phyloP scores from a whole-genome alignment of 1,140 invertebrate genomes.

The Aphelinus certus region DNA sequence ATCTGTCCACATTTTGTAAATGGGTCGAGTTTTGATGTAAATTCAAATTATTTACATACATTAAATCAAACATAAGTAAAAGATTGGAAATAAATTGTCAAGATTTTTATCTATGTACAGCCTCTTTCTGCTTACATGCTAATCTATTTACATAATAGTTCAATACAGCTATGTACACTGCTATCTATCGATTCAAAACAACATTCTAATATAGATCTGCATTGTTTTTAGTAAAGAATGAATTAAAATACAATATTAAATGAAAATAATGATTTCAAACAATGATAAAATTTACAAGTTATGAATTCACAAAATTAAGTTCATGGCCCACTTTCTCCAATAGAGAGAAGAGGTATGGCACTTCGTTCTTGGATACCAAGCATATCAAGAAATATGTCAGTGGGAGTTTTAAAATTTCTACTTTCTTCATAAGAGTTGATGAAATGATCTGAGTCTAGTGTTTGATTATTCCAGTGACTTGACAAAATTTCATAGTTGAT shows the following conservation, averaged over 20 bases:
- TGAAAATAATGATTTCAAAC: conserved; percentile 5
- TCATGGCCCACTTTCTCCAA: conserved; percentile 25
- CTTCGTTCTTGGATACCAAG: conserved; percentile 44
- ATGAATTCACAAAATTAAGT: not conserved
- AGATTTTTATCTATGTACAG: not conserved
- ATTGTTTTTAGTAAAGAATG: conserved; percentile 2
- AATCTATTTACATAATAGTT: no score
- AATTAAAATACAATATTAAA: conserved; percentile 9
- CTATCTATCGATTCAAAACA: not conserved
- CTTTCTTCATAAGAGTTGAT: conserved; percentile 22
- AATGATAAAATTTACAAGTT: not conserved
- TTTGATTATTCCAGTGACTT: not conserved
- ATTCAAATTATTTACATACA: no score
- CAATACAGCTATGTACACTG: no score
- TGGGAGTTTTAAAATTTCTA: conserved; percentile 38
- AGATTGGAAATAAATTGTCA: not conserved
- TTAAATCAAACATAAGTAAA: not conserved
- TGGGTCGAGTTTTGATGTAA: no score
- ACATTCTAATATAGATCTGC: not conserved
- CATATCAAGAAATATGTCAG: conserved; percentile 50
- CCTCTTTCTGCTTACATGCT: no score
- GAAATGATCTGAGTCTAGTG: conserved; percentile 18
- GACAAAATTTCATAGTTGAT: conserved; percentile 32
- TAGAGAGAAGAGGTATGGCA: conserved; percentile 32
- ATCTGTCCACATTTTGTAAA: not conserved